phyloP scores from a whole-genome alignment of 1,140 invertebrate species.

The Sarcophaga peregrina region DNA sequence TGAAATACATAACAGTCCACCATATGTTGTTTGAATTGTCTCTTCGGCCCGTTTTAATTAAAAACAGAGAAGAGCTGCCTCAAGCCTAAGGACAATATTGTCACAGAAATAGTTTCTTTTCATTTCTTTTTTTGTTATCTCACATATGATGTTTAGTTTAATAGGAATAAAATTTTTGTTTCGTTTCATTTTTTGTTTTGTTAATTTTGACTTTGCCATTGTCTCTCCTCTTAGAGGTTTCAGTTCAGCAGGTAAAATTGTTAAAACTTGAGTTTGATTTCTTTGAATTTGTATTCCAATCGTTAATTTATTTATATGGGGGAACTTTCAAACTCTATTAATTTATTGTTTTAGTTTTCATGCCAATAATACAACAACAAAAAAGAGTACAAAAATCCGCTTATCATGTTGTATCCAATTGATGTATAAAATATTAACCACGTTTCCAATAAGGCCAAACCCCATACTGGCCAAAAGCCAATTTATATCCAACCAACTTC shows the following conservation, averaged over 20 bases:
- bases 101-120: too few species aligned
- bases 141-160: too few species aligned
- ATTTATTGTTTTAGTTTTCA: background rate
- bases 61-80: background rate
- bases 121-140: too few species aligned
- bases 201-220: too few species aligned
- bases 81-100: background rate
- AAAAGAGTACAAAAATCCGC: background rate
- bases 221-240: too few species aligned
- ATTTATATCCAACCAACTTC: background rate
- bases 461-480: slow-evolving; percentile 12
- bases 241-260: background rate
- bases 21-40: too few species aligned
- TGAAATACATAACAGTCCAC: too few species aligned
- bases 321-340: slow-evolving; percentile 11
- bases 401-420: slow-evolving; percentile 4
- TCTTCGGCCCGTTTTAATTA: background rate
- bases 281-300: background rate
- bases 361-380: background rate
- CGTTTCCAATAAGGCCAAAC: slow-evolving; percentile 6
- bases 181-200: too few species aligned
- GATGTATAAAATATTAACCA: background rate
- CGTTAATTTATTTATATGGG: background rate
- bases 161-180: too few species aligned
- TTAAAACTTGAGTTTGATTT: background rate